Conservation (phyloP, 2,113 vertebrate species). For the Egretta garzetta region DNA sequence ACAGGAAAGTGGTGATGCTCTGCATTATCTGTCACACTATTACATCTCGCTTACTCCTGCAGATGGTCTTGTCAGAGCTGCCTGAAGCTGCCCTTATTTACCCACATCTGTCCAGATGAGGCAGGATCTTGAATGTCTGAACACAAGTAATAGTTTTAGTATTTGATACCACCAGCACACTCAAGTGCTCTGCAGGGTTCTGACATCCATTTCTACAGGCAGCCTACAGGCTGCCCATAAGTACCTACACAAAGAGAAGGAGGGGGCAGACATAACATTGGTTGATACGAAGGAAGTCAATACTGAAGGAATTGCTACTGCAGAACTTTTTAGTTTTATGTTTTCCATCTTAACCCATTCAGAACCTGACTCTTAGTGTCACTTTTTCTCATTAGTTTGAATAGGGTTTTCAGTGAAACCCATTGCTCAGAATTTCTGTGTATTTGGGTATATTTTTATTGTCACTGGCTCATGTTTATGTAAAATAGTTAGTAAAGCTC, state of each 20-base stretch:
- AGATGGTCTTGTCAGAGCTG: not conserved
- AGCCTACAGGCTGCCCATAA: not conserved
- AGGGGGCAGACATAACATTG: not conserved
- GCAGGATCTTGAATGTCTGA: not conserved
- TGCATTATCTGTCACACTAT: not conserved
- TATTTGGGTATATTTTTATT: not conserved
- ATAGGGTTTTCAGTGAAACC: not conserved
- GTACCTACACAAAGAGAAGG: not conserved
- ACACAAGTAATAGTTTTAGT: not conserved
- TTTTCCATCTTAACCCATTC: not conserved
- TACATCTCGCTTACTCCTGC: fast-evolving
- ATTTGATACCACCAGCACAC: not conserved
- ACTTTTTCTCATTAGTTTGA: not conserved
- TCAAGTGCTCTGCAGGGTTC: not conserved
- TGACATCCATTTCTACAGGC: not conserved
- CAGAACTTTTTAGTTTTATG: not conserved
- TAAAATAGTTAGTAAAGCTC: not conserved
- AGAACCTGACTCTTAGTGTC: not conserved
- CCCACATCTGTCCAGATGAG: not conserved
- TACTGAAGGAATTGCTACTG: not conserved
- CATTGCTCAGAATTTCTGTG: not conserved
- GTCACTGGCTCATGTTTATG: not conserved
- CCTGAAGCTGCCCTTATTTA: not conserved
- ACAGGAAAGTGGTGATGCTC: not conserved
- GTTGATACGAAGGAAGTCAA: not conserved